Evolutionary conservation across 2,888 invertebrate species (phyloP).

Genomic region (Leucania comma): DNA sequence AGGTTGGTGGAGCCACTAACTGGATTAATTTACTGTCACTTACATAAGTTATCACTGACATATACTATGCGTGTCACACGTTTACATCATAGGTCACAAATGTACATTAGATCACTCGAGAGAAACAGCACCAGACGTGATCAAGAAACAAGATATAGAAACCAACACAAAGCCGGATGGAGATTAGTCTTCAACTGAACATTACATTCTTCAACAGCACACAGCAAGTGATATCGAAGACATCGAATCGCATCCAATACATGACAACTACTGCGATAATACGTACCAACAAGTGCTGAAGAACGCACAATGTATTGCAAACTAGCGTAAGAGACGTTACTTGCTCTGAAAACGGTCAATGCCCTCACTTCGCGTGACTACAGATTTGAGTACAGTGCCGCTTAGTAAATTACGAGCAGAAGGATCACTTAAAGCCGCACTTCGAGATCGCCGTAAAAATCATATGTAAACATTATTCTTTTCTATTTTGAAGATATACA

Average conservation of each 20-base stretch:
- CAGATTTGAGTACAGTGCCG: conserved; percentile 23
- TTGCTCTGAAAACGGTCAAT: conserved; percentile 47
- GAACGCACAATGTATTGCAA: conserved; percentile 33
- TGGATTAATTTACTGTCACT: background rate
- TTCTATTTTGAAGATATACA: too few relatives aligned
- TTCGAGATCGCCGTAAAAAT: background rate
- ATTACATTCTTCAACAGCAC: background rate
- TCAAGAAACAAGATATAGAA: background rate
- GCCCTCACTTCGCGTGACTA: conserved; percentile 46
- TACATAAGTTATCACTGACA: too few relatives aligned
- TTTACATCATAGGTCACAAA: background rate
- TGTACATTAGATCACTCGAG: background rate
- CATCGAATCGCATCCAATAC: conserved; percentile 15
- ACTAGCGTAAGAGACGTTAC: conserved; percentile 30
- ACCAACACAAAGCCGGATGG: conserved; percentile 10
- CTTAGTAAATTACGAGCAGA: conserved; percentile 4
- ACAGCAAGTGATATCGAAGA: background rate
- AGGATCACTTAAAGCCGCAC: conserved; percentile 10
- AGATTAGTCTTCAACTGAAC: conserved; percentile 6
- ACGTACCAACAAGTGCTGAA: conserved; percentile 1
- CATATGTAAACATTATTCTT: background rate
- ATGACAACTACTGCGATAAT: background rate
- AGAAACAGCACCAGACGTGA: background rate
- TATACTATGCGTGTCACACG: background rate
- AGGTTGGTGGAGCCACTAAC: background rate